Evolutionary conservation across 2,797 vertebrate species (phyloP), one percentile per base, ranked within the genome.

Genomic region (Halcyon leucocephala): DNA sequence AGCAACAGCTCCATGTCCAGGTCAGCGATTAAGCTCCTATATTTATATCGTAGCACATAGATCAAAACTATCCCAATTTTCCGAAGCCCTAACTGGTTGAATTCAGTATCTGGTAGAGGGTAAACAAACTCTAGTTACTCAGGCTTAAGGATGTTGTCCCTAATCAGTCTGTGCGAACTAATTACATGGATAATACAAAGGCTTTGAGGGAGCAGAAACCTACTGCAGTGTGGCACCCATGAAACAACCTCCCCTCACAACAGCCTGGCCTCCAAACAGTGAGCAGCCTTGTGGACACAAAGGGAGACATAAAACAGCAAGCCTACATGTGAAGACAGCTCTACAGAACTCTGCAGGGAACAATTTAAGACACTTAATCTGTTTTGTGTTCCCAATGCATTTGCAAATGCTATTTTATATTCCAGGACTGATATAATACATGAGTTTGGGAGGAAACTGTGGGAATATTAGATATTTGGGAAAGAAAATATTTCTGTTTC

Each of bases 401-500:
- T 86, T 89, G 26, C 4, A 49, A 95, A 86, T 57, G 52, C 22
- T 87, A 48, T 76, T 65, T 86, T 81, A 67, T 83, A 39, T 81
- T 95, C 67, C 31, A 89, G 65, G 48, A 74, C 35, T 52, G 85
- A 54, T 35, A 81, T 61, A 67, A 88, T 57, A 10, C 8, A 9
- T 18, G 44, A 86, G 21, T 85, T 89, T 64, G 24, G 25, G 65
- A 94, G n/a, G 14, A 78, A 88, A 69, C 14, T 64, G 9, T 60
- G 26, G 18, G 18, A 94, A 78, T 93, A 64, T 52, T 77, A 66
- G 33, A 48, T 74, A 61, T 54, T 61, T 83, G 18, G 9, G 31
- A 80, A 41, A 83, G 7, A 80, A 92, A 89, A 67, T 80, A 77
- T 66, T 93, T 87, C 42, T 62, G 7, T 72, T 65, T 65, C 54